Evolutionary conservation across 30 jellyfish, hydroid and myxozoan genomes (phyloP).

Genomic region (Sanderia malayensis): DNA sequence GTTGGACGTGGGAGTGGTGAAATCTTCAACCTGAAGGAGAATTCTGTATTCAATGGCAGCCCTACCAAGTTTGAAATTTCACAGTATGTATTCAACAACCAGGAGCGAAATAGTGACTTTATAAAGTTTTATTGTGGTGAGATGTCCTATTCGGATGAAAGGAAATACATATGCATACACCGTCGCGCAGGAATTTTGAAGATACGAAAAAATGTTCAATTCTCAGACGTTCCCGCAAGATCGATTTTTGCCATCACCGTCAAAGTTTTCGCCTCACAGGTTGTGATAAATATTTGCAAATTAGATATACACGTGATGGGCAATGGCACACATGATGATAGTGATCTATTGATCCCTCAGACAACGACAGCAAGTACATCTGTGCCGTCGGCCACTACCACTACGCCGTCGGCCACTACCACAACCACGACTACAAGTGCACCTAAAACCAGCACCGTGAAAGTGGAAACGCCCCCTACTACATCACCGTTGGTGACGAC

Average conservation of each 20-base stretch:
- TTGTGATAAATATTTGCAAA: background rate
- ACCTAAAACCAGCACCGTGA: conserved; percentile 3
- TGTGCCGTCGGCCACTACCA: conserved; percentile 12
- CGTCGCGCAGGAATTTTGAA: background rate
- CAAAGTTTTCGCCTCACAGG: background rate
- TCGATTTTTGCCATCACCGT: background rate
- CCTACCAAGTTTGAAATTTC: background rate
- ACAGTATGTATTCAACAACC: background rate
- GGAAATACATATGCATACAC: background rate
- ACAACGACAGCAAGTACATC: conserved; percentile 9
- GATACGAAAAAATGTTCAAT: background rate
- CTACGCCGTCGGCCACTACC: conserved; percentile 5
- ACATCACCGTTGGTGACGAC: background rate
- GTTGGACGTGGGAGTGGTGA: too few relatives aligned
- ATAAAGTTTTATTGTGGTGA: background rate
- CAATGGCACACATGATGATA: background rate
- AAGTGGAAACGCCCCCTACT: background rate
- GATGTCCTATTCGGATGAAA: background rate
- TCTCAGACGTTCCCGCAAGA: background rate
- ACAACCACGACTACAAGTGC: conserved; percentile 1
- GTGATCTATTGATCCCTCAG: background rate
- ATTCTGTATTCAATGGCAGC: background rate
- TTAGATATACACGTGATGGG: background rate
- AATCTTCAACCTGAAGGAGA: too few relatives aligned
- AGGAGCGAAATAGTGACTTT: background rate